Evolutionary conservation across 2,113 vertebrate genomes (phyloP).

Genomic region (Grammomys dolichurus): DNA sequence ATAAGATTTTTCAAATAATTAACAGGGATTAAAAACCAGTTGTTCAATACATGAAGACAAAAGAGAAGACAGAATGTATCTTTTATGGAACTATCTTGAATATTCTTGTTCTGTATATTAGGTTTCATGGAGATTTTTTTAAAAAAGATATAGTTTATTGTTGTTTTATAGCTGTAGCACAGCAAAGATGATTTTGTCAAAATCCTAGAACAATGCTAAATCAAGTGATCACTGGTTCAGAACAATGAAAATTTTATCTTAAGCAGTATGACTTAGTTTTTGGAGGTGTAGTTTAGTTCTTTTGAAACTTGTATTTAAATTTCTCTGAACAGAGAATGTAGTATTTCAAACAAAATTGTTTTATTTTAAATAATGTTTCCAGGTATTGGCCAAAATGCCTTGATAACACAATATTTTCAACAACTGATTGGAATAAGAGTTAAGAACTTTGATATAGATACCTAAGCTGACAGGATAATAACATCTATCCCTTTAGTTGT

Average conservation of each 20-base stretch:
- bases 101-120: neutral
- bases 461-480: neutral
- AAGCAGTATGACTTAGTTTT: slow-evolving; percentile 47
- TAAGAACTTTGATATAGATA: neutral
- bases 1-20: neutral
- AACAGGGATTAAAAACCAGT: neutral
- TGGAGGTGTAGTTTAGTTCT: slow-evolving; percentile 35
- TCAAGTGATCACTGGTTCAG: slow-evolving; percentile 32
- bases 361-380: neutral
- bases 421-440: slow-evolving; percentile 32
- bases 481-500: neutral
- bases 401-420: neutral
- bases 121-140: neutral
- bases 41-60: neutral
- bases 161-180: neutral
- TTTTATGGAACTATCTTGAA: slow-evolving; percentile 8
- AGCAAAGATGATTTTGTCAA: neutral
- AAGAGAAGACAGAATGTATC: neutral
- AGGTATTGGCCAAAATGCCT: slow-evolving; percentile 21
- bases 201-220: slow-evolving; percentile 58
- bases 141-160: neutral
- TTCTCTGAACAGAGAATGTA: slow-evolving; percentile 39
- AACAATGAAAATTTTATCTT: neutral
- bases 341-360: slow-evolving; percentile 57
- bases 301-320: slow-evolving; percentile 28